phyloP scores from a whole-genome alignment of 2,888 invertebrate species.

The Microplitis deprimator region DNA sequence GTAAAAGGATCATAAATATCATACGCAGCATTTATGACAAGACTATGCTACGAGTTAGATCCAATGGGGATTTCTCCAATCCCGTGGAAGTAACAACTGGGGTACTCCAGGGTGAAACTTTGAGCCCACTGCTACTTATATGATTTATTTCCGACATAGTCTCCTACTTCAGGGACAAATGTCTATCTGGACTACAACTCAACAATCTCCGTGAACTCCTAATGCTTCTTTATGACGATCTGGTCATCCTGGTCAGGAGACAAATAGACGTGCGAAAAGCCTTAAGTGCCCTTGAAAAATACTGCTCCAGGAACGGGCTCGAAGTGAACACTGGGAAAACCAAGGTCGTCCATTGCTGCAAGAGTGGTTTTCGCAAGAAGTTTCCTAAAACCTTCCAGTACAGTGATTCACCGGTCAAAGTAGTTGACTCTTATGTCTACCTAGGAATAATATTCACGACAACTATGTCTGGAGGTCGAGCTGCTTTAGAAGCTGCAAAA shows the following conservation, averaged over 20 bases:
- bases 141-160: not conserved
- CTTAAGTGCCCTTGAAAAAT: not conserved
- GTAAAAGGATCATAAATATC: not conserved
- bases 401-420: not conserved
- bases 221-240: conserved; percentile 1
- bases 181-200: not conserved
- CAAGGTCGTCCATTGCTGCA: not conserved
- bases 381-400: not conserved
- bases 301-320: not conserved
- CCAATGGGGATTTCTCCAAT: not conserved
- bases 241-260: not conserved
- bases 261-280: not conserved
- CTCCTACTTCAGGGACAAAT: not conserved
- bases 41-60: not conserved
- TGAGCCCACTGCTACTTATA: not conserved
- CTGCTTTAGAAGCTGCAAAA: not conserved
- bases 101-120: not conserved
- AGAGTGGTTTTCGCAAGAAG: not conserved
- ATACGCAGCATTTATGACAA: not conserved
- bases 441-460: not conserved
- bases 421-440: not conserved
- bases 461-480: not conserved
- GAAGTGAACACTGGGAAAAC: not conserved
- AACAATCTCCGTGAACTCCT: not conserved
- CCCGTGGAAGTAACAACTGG: not conserved